These are phyloP conservation scores for Malthinus seriepunctatus DNA, from an alignment of 2,888 invertebrate species.

Conservation along the genomic window DNA sequence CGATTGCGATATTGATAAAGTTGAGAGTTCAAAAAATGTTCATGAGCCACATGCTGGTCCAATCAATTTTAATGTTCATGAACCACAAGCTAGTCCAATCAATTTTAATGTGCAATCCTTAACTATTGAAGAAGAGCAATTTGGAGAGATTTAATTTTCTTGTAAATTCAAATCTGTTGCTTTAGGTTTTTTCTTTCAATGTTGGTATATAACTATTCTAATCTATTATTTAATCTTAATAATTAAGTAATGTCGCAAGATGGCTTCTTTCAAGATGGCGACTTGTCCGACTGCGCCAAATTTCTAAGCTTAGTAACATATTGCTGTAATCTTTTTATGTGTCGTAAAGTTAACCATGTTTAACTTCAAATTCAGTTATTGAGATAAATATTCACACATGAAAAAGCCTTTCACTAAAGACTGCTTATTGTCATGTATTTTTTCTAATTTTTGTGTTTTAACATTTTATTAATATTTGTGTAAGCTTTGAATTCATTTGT, in stretches of 20 bases:
- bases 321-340: not conserved
- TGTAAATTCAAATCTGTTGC: too few relatives aligned
- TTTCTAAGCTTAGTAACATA: too few relatives aligned
- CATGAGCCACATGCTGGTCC: not conserved
- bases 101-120: slow-evolving; percentile 28
- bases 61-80: not conserved
- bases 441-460: not conserved
- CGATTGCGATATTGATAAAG: not conserved
- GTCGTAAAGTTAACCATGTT: too few relatives aligned
- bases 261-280: too few relatives aligned
- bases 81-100: slow-evolving; percentile 1
- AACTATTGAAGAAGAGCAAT: slow-evolving; percentile 31
- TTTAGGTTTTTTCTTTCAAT: too few relatives aligned
- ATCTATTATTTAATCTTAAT: too few relatives aligned
- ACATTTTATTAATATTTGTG: not conserved
- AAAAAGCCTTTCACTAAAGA: too few relatives aligned
- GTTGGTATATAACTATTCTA: too few relatives aligned
- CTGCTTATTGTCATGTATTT: too few relatives aligned
- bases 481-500: slow-evolving; percentile 18
- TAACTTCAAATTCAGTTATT: too few relatives aligned
- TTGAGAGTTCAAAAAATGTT: not conserved
- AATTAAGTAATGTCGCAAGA: too few relatives aligned
- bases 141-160: slow-evolving; percentile 32
- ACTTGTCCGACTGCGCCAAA: not conserved
- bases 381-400: too few relatives aligned